These are phyloP conservation scores for Rousettus madagascariensis DNA, from an alignment of 2,797 vertebrate species.

Conservation along the genomic window DNA sequence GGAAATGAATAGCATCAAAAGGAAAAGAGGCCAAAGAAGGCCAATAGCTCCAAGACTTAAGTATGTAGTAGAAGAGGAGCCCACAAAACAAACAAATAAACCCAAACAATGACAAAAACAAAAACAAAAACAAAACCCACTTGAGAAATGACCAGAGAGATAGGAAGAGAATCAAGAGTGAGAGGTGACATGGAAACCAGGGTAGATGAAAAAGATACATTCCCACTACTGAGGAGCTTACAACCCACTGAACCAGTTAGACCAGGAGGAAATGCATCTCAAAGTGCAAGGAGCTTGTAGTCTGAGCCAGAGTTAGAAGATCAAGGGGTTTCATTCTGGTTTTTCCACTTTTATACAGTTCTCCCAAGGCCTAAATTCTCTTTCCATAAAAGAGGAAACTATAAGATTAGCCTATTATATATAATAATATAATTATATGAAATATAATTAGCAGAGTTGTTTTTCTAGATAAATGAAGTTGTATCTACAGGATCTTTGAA, in stretches of 20 bases:
- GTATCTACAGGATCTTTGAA: slow-evolving; percentile 56
- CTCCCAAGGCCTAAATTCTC: slow-evolving; percentile 28
- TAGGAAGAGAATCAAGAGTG: not conserved
- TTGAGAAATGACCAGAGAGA: not conserved
- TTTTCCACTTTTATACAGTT: slow-evolving; percentile 53
- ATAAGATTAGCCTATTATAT: slow-evolving; percentile 59
- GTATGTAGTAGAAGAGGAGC: not conserved
- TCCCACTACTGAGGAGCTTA: not conserved
- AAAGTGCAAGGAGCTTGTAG: not conserved
- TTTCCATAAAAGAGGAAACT: slow-evolving; percentile 48
- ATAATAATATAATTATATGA: slow-evolving; percentile 63
- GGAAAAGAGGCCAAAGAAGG: not conserved
- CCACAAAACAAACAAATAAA: no score
- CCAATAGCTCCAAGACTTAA: not conserved
- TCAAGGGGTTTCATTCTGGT: not conserved
- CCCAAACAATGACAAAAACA: no score
- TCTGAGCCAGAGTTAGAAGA: not conserved
- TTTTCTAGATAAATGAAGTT: slow-evolving; percentile 56
- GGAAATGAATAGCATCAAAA: not conserved
- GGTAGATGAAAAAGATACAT: not conserved
- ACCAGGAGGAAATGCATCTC: not conserved
- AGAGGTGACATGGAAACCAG: not conserved
- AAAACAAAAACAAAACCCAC: not conserved
- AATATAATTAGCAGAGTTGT: slow-evolving; percentile 52
- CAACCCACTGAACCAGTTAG: not conserved